Evolutionary conservation across 2,797 vertebrate species (phyloP), one percentile per base, ranked within the genome.

Genomic region (Typhlichthys eigenmanni): DNA sequence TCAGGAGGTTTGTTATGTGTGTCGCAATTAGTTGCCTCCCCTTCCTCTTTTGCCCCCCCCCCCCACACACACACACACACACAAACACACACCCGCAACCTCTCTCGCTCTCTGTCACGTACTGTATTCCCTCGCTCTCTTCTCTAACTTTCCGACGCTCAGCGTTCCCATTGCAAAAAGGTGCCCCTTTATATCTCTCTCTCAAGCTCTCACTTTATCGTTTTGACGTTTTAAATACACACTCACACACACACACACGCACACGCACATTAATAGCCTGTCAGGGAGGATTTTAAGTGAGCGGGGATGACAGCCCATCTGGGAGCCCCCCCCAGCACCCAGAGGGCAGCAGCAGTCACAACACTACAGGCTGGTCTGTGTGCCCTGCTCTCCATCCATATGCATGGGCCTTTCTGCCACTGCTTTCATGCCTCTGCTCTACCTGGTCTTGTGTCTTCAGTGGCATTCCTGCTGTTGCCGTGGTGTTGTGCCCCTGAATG

Each of bases 251-350:
- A 60, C 17, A 52, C 17, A 60, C 47, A 51, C 16, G 5, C 48
- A 70, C 65, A 66, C 52, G 71, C 48, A 62, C 51, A 53, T 73
- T 84, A 85, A 87, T 73, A 73, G 75, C 74, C 68, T 80, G 74
- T 82, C 83, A 78, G 53, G 45, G 68, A 69, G 76, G 73, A 88
- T 83, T 85, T 87, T 59, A 70, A 74, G 4, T 58, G 73, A 81
- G 72, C 74, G 78, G 68, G 71, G 77, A 71, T 82, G 77, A 83
- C 68, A 74, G 62, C 0, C 71, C 79, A 79, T 79, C 70, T 82
- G 82, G 83, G 80, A 85, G 84, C 78, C 78, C 74, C 74, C 78
- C 83, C 79, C 65, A 74, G 76, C 83, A 79, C 65, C 54, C 7
- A 13, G 74, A 76, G 76, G 74, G 87, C 78, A 78, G 60, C 61